A percentile compares a stretch with the other conserved stretches of the same genome.
Evolutionary conservation across 2,113 vertebrate genomes (phyloP).

Genomic region (Corythoichthys intestinalis): DNA sequence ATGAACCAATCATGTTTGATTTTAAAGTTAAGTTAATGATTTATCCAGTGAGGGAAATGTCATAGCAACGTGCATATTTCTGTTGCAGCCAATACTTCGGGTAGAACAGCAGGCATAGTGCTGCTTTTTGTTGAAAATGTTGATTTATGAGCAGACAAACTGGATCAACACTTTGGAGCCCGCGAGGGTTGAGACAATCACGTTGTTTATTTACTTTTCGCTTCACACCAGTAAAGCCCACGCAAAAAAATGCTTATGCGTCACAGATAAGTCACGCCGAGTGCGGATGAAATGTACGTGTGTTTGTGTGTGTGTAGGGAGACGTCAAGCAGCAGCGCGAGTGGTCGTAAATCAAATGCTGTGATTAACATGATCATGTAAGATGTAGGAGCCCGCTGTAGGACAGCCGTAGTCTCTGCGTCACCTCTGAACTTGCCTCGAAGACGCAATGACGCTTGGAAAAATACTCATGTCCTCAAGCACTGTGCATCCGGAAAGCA

Average conservation of each 20-base stretch:
- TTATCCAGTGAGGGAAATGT: no score
- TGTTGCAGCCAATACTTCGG: no score
- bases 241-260: neutral
- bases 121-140: neutral
- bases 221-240: neutral
- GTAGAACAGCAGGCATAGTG: no score
- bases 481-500: no score
- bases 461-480: neutral
- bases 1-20: no score
- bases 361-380: constrained; percentile 52
- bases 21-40: no score
- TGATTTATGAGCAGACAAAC: neutral
- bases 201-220: neutral
- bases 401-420: constrained; percentile 50
- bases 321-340: constrained; percentile 28
- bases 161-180: neutral
- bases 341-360: constrained; percentile 49
- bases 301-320: constrained; percentile 25
- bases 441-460: no score
- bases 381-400: constrained; percentile 39
- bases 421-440: constrained; percentile 21
- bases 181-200: neutral
- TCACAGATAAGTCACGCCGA: neutral
- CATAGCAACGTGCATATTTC: no score
- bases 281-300: neutral